Percentiles rank a stretch among this genome's conserved stretches.
phyloP scores from a whole-genome alignment of 2,888 invertebrate genomes.

The Tupiocoris notatus region DNA sequence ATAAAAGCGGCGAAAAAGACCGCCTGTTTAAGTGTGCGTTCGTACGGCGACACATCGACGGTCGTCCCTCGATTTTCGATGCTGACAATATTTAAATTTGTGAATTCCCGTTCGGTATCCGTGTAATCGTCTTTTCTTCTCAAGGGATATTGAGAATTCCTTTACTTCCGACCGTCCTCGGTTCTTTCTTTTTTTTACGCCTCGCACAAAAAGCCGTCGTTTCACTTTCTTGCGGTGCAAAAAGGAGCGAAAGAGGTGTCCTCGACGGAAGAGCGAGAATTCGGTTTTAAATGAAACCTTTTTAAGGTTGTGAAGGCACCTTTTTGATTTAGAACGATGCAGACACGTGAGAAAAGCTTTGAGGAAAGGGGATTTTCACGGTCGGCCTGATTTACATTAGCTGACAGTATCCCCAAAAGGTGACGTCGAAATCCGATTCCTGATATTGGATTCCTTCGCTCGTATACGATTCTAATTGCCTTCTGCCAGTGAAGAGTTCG shows the following conservation, averaged over 20 bases:
- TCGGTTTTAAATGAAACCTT: background rate
- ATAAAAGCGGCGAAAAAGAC: conserved; percentile 18
- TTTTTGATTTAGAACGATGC: background rate
- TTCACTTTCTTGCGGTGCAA: background rate
- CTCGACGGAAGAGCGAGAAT: background rate
- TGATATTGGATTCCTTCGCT: background rate
- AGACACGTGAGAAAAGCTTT: background rate
- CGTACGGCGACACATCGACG: background rate
- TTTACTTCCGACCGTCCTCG: too few relatives aligned
- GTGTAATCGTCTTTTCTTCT: conserved; percentile 33
- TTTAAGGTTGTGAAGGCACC: background rate
- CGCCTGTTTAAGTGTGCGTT: background rate
- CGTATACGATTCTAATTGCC: background rate
- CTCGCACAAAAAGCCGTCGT: background rate
- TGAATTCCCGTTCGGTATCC: conserved; percentile 43
- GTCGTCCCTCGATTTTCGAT: conserved; percentile 22
- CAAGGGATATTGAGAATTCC: conserved; percentile 39
- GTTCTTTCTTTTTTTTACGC: background rate
- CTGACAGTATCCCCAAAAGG: background rate
- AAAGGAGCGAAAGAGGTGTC: background rate
- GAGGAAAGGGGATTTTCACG: background rate
- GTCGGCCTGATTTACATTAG: background rate
- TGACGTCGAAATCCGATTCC: background rate
- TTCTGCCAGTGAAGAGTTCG: background rate
- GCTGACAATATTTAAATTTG: conserved; percentile 47